A percentile compares a stretch with the other conserved stretches of the same genome.
Evolutionary conservation across 2,113 vertebrate species (phyloP).

Genomic region (Columba janthina): DNA sequence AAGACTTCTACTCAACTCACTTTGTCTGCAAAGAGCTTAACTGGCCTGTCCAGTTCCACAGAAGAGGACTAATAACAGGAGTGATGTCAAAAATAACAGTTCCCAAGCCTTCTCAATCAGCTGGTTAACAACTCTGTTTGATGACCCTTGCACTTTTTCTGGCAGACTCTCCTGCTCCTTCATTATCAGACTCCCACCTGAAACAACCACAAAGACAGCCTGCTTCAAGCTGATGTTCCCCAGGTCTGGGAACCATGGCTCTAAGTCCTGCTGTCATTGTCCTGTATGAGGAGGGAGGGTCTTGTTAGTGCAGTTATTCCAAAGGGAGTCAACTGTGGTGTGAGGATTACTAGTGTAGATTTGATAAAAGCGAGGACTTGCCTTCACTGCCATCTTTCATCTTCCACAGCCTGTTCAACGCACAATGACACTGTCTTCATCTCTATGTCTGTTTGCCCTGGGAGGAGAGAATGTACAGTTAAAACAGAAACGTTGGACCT

Average conservation of each 20-base stretch:
- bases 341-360: not conserved
- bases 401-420: not conserved
- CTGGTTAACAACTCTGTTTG: not conserved
- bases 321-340: not conserved
- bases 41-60: not conserved
- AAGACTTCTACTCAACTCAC: not conserved
- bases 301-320: not conserved
- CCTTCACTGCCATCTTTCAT: not conserved
- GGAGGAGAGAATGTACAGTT: not conserved
- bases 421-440: not conserved
- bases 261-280: not conserved
- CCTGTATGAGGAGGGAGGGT: not conserved
- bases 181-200: not conserved
- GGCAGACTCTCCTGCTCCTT: not conserved
- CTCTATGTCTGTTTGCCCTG: not conserved
- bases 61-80: not conserved
- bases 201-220: not conserved
- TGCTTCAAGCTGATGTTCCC: not conserved
- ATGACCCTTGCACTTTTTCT: not conserved
- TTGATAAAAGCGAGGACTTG: not conserved
- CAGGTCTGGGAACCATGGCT: not conserved
- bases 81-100: not conserved
- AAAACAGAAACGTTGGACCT: fast-evolving
- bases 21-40: not conserved
- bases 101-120: not conserved